Evolutionary conservation across 2,113 vertebrate genomes (phyloP), one percentile per base, ranked within the genome.

Genomic region (Psettodes erumei): DNA sequence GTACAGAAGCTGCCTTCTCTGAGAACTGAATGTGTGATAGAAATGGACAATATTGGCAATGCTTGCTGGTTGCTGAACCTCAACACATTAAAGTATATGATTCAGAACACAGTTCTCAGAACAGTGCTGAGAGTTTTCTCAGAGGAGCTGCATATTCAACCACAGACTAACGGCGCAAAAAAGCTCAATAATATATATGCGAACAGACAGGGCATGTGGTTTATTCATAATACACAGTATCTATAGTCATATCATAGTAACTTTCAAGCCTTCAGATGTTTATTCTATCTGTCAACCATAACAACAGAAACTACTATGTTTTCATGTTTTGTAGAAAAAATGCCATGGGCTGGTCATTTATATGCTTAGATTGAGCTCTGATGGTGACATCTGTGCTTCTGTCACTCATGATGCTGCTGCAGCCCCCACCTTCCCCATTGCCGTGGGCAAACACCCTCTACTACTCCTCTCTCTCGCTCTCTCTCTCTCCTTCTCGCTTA

Each of bases 331-430:
- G 84, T 69, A 88, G 87, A 91, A 87, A n/a, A 75, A 75, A 88
- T 89, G 89, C 91, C 90, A 80, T 79, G 70, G 82, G 88, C 88
- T 90, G 85, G 81, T 86, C 84, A 92, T 93, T 93, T 89, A 88
- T 91, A 94, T 86, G 92, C 92, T 91, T 75, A 91, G 90, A 92
- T 92, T 87, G 77, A 93, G 86, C 90, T 90, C 90, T 93, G 93
- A 93, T 90, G 66, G 86, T 92, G 92, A 94, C 94, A 95, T 95
- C 94, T 93, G 93, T 92, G 93, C 91, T 71, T 91, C 93, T 95
- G 95, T 95, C 95, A 95, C 77, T 90, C 81, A 86, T 56, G 77
- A 77, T 78, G 85, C 59, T 70, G 71, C 82, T 59, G 77, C 59
- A 30, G 71, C 81, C 86, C 85, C 84, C 83, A 85, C 88, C 79